Evolutionary conservation across 2,888 invertebrate species (phyloP), one percentile per base, ranked within the genome.

Genomic region (Gymnoscelis rufifasciata): DNA sequence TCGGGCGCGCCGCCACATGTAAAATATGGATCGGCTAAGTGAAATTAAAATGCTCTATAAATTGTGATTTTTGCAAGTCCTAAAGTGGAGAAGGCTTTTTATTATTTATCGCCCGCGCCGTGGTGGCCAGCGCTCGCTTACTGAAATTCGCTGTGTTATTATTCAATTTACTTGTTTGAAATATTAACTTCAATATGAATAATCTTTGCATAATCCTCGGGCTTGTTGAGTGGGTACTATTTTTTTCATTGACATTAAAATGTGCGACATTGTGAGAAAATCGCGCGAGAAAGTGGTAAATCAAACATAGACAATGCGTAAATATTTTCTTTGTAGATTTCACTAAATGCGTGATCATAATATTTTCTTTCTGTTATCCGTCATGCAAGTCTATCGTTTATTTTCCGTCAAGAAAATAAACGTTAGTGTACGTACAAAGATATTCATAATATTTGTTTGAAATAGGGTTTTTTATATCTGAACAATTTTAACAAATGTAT

Each of bases 1-100:
- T 77, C 74, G 80, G 78, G 81, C 75, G 74, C 79, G 72, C 83
- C 77, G 76, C 86, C 87, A 87, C 88, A 87, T 86, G 87, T 88
- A 88, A 88, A 88, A 88, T 88, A 88, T 88, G 88, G 86, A 87
- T 84, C 83, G 83, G 81, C 87, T 88, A 88, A 88, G 87, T 87
- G 87, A 88, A 88, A 88, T 88, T 88, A 88, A 88, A 88, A 87
- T 80, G 84, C 82, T 86, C 88, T 87, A 88, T 88, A 88, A 88
- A 88, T 88, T 88, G 84, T 86, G 86, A 88, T 87, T 88, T 88
- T 88, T 87, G 87, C 87, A 87, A 88, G 88, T 87, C 84, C 88
- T 83, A 86, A 87, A 88, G 88, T 87, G 86, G 84, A 83, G 84
- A 84, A 86, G 84, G 84, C 83, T 86, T 84, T 84, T 84, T 86